phyloP scores from a whole-genome alignment of 2,888 invertebrate species.

The Drosophila hamatofila region DNA sequence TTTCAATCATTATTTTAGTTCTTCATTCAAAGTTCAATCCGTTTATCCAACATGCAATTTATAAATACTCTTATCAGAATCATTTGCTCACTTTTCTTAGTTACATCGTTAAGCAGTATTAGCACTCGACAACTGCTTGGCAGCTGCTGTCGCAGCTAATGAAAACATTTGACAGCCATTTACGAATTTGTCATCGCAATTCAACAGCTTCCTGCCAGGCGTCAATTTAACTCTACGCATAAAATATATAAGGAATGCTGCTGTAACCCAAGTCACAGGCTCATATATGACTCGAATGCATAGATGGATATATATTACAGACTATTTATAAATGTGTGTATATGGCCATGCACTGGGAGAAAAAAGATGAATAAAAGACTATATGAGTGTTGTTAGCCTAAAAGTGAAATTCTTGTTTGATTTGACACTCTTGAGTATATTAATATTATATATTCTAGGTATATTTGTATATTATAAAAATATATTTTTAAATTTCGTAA shows the following conservation, averaged over 20 bases:
- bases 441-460: too few relatives aligned
- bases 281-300: neutral
- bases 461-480: too few relatives aligned
- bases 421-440: too few relatives aligned
- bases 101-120: too few relatives aligned
- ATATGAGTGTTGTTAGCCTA: neutral
- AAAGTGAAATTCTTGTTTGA: neutral
- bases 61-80: neutral
- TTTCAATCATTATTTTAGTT: neutral
- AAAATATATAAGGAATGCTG: slow-evolving; percentile 10
- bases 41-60: neutral
- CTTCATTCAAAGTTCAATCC: too few relatives aligned
- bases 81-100: neutral
- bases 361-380: neutral
- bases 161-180: slow-evolving; percentile 54
- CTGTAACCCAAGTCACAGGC: slow-evolving; percentile 27
- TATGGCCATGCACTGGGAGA: neutral
- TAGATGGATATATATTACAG: slow-evolving; percentile 20
- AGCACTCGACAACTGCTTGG: slow-evolving; percentile 26
- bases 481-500: too few relatives aligned
- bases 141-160: slow-evolving; percentile 33
- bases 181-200: slow-evolving; percentile 70
- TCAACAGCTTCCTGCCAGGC: slow-evolving; percentile 39
- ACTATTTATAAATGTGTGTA: slow-evolving; percentile 1
- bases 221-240: neutral